Conservation (phyloP, 2,797 vertebrate species). For the Vipera latastei region DNA sequence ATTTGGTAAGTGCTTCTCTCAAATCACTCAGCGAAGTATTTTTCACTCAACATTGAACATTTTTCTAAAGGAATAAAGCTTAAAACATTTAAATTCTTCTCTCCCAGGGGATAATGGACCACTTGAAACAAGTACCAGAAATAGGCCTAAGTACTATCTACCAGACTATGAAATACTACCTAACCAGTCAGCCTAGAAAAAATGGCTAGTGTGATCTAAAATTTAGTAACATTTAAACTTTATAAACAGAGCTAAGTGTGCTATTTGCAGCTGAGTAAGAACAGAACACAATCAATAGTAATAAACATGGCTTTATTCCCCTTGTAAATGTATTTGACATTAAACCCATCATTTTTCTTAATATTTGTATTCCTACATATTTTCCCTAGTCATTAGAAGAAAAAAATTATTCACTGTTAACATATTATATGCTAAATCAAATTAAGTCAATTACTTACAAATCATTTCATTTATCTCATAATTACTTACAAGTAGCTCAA, state of each 20-base stretch:
- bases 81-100: background rate
- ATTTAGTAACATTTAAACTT: background rate
- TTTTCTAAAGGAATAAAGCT: background rate
- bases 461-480: background rate
- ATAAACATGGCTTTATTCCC: background rate
- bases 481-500: background rate
- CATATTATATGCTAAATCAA: background rate
- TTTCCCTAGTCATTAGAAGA: background rate
- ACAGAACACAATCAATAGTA: background rate
- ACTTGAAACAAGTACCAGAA: background rate
- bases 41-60: background rate
- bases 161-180: background rate
- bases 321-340: background rate
- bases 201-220: background rate
- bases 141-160: background rate
- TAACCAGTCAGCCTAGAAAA: background rate
- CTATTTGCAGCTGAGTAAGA: background rate
- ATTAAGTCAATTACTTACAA: background rate
- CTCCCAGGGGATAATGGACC: background rate
- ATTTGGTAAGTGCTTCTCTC: background rate
- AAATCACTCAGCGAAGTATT: background rate
- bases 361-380: background rate
- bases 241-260: background rate
- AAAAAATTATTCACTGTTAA: background rate
- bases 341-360: background rate